phyloP scores from a whole-genome alignment of 2,888 invertebrate genomes.

The Phlogophora meticulosa region DNA sequence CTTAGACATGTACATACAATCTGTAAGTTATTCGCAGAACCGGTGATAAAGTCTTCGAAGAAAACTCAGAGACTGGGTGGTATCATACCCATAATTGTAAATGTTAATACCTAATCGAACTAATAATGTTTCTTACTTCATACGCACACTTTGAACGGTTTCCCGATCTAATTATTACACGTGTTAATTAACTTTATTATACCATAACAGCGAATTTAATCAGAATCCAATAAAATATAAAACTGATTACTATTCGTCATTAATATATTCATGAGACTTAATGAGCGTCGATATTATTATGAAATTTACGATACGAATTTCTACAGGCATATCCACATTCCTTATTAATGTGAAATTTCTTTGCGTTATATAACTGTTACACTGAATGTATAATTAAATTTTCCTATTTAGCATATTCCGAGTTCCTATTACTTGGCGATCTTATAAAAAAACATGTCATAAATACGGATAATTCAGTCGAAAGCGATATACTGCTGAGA shows the following conservation, averaged over 20 bases:
- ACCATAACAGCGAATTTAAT: conserved; percentile 46
- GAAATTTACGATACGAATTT: conserved; percentile 46
- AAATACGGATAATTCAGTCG: no score
- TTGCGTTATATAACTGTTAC: conserved; percentile 53
- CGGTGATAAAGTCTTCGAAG: conserved; percentile 10
- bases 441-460: no score
- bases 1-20: not conserved
- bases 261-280: conserved; percentile 65
- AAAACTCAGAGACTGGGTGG: conserved; percentile 16
- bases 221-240: conserved; percentile 55
- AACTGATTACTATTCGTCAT: conserved; percentile 54
- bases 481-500: no score
- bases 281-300: conserved; percentile 43
- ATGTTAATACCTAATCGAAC: conserved; percentile 44
- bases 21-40: not conserved
- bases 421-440: conserved; percentile 13
- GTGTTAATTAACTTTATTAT: conserved; percentile 49
- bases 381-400: conserved; percentile 36
- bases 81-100: conserved; percentile 30
- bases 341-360: conserved; percentile 56
- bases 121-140: conserved; percentile 25
- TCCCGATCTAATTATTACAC: conserved; percentile 36
- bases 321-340: conserved; percentile 51
- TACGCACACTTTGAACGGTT: conserved; percentile 41
- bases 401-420: conserved; percentile 34